Base-by-base conservation (phyloP, 2,113 vertebrate species). In the Aptenodytes patagonicus region DNA sequence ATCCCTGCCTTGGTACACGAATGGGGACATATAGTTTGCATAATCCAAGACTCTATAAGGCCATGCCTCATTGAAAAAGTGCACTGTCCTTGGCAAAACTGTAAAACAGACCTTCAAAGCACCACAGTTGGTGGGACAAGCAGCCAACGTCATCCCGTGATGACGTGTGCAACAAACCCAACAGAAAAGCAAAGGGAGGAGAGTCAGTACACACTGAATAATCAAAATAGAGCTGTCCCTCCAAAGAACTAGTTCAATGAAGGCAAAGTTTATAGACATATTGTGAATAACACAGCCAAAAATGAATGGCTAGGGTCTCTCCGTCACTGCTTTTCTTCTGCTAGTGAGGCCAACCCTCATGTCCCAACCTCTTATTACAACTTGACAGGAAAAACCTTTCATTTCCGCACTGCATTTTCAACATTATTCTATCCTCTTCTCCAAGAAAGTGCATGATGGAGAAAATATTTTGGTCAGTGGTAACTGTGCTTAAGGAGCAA, bases 111-210 rank as follows among this genome's bases (percentile, higher is more conserved):
- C 7, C 12, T 80, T 49, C 49, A 29, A 69, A 79, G 3, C 16
- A 77, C 16, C 28, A 38, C 40, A 32, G 25, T 0, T 55, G 29
- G 9, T 66, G n/a, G 34, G 28, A 61, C 8, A 79, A 78, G 21
- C 40, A 62, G 6, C 26, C 55, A 47, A 61, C 5, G 1, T 47
- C 0, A 0, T 42, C 32, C 22, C 25, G 7, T 7, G 25, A n/a
- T 71, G 46, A 55, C 6, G 6, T 16, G 10, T 1, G 7, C 10
- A 83, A 31, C 11, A 62, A 60, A n/a, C 38, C 18, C 47, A 19
- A 20, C 2, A 1, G 13, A 49, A 55, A 55, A 22, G 1, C 2
- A 1, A 65, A 64, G 1, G 9, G 10, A 54, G 6, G 38, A 36
- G 36, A 47, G 29, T 24, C 7, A 47, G 6, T 14, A 28, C 8